A percentile compares a stretch with the other conserved stretches of the same genome.
Evolutionary conservation across 2,888 invertebrate species (phyloP).

Genomic region (Perdita meconis): DNA sequence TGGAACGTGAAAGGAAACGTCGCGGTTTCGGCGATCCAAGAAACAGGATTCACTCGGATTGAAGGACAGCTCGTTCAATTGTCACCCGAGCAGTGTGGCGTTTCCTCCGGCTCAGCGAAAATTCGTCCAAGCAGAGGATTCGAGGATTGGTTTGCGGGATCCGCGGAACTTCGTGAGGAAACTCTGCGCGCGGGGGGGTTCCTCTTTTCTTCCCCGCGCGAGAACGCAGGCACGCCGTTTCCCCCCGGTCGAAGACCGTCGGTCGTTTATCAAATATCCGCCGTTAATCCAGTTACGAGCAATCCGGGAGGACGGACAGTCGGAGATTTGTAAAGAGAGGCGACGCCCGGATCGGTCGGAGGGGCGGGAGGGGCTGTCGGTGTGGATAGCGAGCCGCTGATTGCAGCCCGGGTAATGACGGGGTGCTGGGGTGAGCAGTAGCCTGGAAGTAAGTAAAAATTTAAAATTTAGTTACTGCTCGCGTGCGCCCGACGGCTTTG

Average conservation of each 20-base stretch:
- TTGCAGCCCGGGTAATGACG: constrained; percentile 84
- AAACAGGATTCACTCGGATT: background rate
- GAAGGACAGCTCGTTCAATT: background rate
- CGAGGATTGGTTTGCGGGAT: background rate
- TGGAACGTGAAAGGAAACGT: background rate
- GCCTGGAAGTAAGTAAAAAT: constrained; percentile 85
- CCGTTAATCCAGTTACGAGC: constrained; percentile 81
- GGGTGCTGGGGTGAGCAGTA: constrained; percentile 82
- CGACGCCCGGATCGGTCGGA: constrained; percentile 12
- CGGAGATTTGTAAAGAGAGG: constrained; percentile 60
- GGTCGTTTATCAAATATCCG: constrained; percentile 81
- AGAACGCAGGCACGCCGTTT: background rate
- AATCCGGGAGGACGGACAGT: constrained; percentile 63
- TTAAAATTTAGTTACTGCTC: constrained; percentile 84
- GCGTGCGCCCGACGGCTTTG: constrained; percentile 77
- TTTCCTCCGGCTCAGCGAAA: constrained; percentile 41
- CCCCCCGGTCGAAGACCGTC: constrained; percentile 49
- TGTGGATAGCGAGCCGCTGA: constrained; percentile 77
- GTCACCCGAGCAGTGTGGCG: background rate
- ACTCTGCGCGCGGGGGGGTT: constrained; percentile 19
- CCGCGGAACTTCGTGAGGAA: constrained; percentile 17
- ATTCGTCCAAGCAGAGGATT: constrained; percentile 7
- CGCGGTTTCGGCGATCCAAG: background rate
- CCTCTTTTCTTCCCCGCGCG: constrained; percentile 4
- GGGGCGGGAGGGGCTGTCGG: constrained; percentile 59